Base-by-base conservation (phyloP, 1,140 invertebrate species). In the Rhynchophorus ferrugineus region DNA sequence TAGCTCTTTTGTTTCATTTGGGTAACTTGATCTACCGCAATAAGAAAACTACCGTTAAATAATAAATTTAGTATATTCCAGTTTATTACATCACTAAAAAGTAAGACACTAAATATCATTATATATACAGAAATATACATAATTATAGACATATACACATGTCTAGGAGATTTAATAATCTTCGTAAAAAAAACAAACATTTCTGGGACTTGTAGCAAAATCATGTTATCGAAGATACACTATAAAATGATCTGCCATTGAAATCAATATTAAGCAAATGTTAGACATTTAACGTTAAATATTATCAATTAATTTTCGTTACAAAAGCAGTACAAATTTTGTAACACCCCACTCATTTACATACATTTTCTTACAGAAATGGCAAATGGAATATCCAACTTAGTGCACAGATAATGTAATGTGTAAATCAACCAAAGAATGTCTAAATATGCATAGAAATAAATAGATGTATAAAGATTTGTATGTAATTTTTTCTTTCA, bases 41-140 rank as follows among this genome's bases (percentile, higher is more conserved):
- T n/a, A n/a, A n/a, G n/a, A n/a, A n/a, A 18, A 14, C 9, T 2
- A 41, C 39, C 47, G 8, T 21, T 38, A 46, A 44, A 49, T 55
- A 55, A 41, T 55, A 49, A 55, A 55, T 55, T 55, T 55, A 46
- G 53, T 55, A 49, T 55, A 55, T 55, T 55, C 35, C 34, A 49
- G 39, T 55, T 49, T 55, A 49, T 49, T 55, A 55, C 53, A 55
- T 41, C 29, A 37, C 45, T 55, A 55, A 41, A 41, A 49, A 44
- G 51, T 49, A 49, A 55, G 47, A 55, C 47, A 49, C 46, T 49
- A 49, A 49, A 43, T 44, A 42, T 37, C 48, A 14, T 19, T 19
- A 37, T 55, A 54, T 54, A 38, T 55, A 55, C 53, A 55, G 47
- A 55, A 55, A 55, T 55, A 49, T 55, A 55, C 46, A 55, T 44